Evolutionary conservation across 1,140 invertebrate species (phyloP).

Genomic region (Drosophila arawakana): DNA sequence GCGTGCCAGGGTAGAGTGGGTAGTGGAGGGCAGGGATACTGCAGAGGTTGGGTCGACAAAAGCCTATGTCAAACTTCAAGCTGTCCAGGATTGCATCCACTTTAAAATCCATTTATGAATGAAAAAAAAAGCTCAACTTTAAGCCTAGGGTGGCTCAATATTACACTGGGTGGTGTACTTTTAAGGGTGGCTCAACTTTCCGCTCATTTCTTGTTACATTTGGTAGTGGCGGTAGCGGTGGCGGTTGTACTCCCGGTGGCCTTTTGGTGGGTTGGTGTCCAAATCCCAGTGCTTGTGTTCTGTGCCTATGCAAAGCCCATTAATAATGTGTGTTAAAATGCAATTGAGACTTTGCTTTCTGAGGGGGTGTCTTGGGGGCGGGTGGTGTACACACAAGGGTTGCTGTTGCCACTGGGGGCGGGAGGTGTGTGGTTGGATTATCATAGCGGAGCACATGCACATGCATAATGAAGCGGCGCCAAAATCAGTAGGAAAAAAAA

Average conservation of each 20-base stretch:
- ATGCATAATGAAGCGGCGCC: slow-evolving; percentile 41
- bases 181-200: slow-evolving; percentile 24
- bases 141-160: slow-evolving; percentile 24
- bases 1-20: neutral
- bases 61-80: slow-evolving; percentile 28
- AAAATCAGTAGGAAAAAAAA: neutral
- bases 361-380: slow-evolving; percentile 2
- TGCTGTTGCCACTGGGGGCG: neutral
- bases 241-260: neutral
- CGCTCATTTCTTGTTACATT: neutral
- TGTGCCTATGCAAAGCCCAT: slow-evolving; percentile 47
- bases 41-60: neutral
- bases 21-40: too few relatives aligned
- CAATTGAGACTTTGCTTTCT: slow-evolving; percentile 58
- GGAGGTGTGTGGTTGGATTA: neutral
- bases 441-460: slow-evolving; percentile 5
- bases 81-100: slow-evolving; percentile 64
- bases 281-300: slow-evolving; percentile 35
- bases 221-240: neutral
- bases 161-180: neutral
- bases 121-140: slow-evolving; percentile 36
- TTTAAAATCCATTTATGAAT: slow-evolving; percentile 81
- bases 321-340: slow-evolving; percentile 78
- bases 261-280: slow-evolving; percentile 10
- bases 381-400: slow-evolving; percentile 14